These are phyloP conservation scores for Drosophila kohkoa DNA, from an alignment of 1,140 invertebrate genomes.

Conservation along the genomic window DNA sequence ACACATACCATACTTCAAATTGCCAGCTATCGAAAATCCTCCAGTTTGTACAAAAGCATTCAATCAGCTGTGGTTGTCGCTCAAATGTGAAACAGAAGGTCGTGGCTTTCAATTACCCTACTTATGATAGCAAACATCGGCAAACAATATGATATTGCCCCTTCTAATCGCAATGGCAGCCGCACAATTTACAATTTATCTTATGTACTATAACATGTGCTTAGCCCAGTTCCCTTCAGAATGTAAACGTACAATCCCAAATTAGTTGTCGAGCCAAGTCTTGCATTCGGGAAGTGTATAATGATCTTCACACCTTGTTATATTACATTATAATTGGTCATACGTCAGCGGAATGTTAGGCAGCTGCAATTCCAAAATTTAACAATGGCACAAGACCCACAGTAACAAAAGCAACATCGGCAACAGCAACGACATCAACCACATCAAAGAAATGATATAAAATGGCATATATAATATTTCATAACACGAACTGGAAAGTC, in stretches of 20 bases:
- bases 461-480: constrained; percentile 50
- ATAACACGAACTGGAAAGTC: constrained; percentile 37
- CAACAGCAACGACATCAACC: constrained; percentile 25
- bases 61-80: constrained; percentile 55
- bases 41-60: constrained; percentile 37
- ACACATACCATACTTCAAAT: constrained; percentile 23
- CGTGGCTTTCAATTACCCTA: constrained; percentile 57
- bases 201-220: constrained; percentile 18
- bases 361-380: constrained; percentile 45
- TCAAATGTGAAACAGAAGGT: constrained; percentile 50
- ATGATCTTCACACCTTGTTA: constrained; percentile 35
- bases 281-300: constrained; percentile 26
- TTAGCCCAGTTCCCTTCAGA: constrained; percentile 13
- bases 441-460: constrained; percentile 52
- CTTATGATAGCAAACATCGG: constrained; percentile 38
- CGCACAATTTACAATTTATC: constrained; percentile 42
- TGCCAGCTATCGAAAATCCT: constrained; percentile 25
- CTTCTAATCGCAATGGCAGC: constrained; percentile 55
- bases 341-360: constrained; percentile 46
- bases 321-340: constrained; percentile 45
- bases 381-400: constrained; percentile 55
- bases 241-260: constrained; percentile 18
- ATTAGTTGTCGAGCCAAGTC: neutral
- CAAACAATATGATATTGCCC: constrained; percentile 30
- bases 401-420: constrained; percentile 22